Percentiles rank a stretch among this genome's conserved stretches.
These are phyloP conservation scores for Camponotus fellah DNA, from an alignment of 2,888 invertebrate genomes.

Conservation along the genomic window DNA sequence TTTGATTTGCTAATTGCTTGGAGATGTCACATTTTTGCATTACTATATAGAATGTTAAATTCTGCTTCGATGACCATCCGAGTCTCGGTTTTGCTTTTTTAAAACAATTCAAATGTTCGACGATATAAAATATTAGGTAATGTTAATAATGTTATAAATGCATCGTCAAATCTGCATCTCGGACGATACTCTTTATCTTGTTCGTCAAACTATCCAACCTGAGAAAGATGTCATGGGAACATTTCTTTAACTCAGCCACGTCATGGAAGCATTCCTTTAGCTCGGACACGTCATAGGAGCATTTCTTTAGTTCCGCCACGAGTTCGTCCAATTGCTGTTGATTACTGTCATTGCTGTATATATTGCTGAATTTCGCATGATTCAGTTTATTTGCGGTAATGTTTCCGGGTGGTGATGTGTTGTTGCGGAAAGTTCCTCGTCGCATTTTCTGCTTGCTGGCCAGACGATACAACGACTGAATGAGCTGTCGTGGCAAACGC, in stretches of 20 bases:
- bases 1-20: neutral
- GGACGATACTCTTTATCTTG: conserved; percentile 78
- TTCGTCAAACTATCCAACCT: conserved; percentile 77
- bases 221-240: conserved; percentile 75
- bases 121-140: neutral
- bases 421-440: neutral
- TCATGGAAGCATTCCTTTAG: conserved; percentile 59
- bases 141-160: conserved; percentile 28
- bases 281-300: conserved; percentile 60
- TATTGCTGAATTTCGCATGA: conserved; percentile 72
- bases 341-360: conserved; percentile 72
- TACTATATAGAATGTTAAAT: neutral
- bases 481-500: conserved; percentile 91
- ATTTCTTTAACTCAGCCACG: conserved; percentile 63
- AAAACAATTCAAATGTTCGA: neutral
- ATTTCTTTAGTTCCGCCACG: conserved; percentile 17
- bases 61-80: neutral
- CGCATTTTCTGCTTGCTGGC: conserved; percentile 89
- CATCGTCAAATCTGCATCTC: conserved; percentile 68
- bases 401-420: conserved; percentile 9
- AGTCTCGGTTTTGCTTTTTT: neutral
- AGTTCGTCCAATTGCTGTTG: conserved; percentile 79
- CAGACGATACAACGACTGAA: conserved; percentile 91
- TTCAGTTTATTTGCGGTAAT: conserved; percentile 32
- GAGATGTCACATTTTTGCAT: neutral